Percentiles rank a stretch among this genome's conserved stretches.
Evolutionary conservation across 1,140 invertebrate species (phyloP).

Genomic region (Chlorops oryzae): DNA sequence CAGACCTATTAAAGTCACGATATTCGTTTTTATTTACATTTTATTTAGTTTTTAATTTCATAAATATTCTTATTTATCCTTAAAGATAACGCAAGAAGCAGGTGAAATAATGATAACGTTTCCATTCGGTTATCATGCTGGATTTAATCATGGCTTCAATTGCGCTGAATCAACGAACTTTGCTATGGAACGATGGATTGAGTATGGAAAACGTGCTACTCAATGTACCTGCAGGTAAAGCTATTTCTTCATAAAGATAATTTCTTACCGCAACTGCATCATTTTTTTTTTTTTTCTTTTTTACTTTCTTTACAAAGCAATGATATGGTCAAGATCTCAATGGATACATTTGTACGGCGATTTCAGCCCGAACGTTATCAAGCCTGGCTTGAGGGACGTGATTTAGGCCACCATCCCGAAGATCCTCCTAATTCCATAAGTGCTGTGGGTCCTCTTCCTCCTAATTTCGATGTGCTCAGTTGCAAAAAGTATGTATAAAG

Average conservation of each 20-base stretch:
- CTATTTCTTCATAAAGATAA: neutral
- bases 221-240: slow-evolving; percentile 67
- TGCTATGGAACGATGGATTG: slow-evolving; percentile 93
- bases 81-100: slow-evolving; percentile 83
- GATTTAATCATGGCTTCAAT: slow-evolving; percentile 98
- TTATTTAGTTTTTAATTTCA: neutral
- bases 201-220: slow-evolving; percentile 90
- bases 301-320: slow-evolving; percentile 62
- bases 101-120: slow-evolving; percentile 99
- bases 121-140: slow-evolving; percentile 94
- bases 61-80: slow-evolving; percentile 6
- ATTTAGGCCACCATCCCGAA: slow-evolving; percentile 88
- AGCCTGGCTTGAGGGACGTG: slow-evolving; percentile 64
- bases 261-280: neutral
- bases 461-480: slow-evolving; percentile 39
- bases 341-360: slow-evolving; percentile 94
- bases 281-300: slow-evolving; percentile 5
- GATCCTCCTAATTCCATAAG: slow-evolving; percentile 56
- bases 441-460: slow-evolving; percentile 28
- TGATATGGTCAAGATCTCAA: slow-evolving; percentile 94
- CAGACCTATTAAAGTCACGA: too few species aligned
- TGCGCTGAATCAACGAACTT: slow-evolving; percentile 99
- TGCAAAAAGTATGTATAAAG: slow-evolving; percentile 46
- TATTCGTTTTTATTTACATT: neutral
- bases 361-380: slow-evolving; percentile 85